phyloP scores from a whole-genome alignment of 2,113 vertebrate species.

The Tetrao urogallus region DNA sequence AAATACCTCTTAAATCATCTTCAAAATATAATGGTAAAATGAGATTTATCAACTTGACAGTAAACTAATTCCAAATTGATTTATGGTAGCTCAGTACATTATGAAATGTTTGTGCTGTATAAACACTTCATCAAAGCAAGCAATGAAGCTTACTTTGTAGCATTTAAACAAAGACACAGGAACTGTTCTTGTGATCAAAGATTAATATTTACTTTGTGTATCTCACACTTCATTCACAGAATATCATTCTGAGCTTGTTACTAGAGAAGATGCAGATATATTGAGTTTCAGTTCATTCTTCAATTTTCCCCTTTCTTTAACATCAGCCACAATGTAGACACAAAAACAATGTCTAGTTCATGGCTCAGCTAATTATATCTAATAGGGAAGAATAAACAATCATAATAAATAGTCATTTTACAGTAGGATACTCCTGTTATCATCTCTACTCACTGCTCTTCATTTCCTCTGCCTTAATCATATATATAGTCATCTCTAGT shows the following conservation, averaged over 20 bases:
- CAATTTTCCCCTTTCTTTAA: neutral
- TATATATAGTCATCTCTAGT: neutral
- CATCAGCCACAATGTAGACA: neutral
- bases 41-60: constrained; percentile 43
- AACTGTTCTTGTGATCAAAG: neutral
- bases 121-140: constrained; percentile 18
- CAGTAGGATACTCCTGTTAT: neutral
- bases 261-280: neutral
- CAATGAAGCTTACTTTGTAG: neutral
- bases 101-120: constrained; percentile 7
- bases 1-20: constrained; percentile 40
- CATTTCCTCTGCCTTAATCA: neutral
- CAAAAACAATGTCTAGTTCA: neutral
- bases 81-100: constrained; percentile 20
- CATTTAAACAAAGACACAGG: neutral
- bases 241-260: neutral
- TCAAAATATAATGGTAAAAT: constrained; percentile 17
- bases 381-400: accelerated
- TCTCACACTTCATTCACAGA: neutral
- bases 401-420: neutral
- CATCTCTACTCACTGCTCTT: neutral
- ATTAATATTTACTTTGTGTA: neutral
- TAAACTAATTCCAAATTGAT: constrained; percentile 59
- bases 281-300: neutral
- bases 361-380: neutral